phyloP scores from a whole-genome alignment of 2,113 vertebrate species.

The Hypocryptadius cinnamomeus region DNA sequence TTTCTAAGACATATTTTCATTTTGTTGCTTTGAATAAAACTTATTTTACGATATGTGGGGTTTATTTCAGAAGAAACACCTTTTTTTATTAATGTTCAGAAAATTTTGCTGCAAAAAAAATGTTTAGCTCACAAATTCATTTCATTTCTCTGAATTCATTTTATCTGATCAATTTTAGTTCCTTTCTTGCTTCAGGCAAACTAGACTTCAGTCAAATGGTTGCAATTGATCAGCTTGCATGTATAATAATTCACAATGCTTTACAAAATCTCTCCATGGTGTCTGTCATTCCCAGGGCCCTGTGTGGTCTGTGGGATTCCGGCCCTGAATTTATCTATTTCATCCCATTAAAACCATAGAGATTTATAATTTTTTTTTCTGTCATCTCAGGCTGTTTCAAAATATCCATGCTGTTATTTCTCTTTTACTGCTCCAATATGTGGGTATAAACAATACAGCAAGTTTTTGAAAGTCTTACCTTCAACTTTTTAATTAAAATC shows the following conservation, averaged over 20 bases:
- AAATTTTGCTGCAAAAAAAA: not conserved
- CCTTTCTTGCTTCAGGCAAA: not conserved
- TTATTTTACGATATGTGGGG: not conserved
- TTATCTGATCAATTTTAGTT: not conserved
- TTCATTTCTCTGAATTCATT: not conserved
- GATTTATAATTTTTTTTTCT: not conserved
- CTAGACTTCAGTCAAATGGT: not conserved
- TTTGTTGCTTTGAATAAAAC: not conserved
- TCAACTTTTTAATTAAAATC: not conserved
- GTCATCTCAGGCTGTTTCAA: not conserved
- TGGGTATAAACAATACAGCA: not conserved
- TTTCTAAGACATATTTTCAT: not conserved
- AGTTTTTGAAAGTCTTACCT: not conserved
- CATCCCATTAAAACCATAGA: not conserved
- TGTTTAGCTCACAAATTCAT: not conserved
- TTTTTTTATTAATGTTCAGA: not conserved
- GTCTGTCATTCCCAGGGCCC: not conserved
- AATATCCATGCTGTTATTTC: not conserved
- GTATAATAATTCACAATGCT: not conserved
- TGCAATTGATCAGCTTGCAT: not conserved
- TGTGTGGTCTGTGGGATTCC: not conserved
- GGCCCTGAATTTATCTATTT: not conserved
- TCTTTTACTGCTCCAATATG: not conserved
- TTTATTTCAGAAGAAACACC: not conserved
- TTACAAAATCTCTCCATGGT: not conserved